Evolutionary conservation across 30 jellyfish, hydroid and myxozoan species (phyloP), one percentile per base, ranked within the genome.

Genomic region (Chironex yamaguchii): DNA sequence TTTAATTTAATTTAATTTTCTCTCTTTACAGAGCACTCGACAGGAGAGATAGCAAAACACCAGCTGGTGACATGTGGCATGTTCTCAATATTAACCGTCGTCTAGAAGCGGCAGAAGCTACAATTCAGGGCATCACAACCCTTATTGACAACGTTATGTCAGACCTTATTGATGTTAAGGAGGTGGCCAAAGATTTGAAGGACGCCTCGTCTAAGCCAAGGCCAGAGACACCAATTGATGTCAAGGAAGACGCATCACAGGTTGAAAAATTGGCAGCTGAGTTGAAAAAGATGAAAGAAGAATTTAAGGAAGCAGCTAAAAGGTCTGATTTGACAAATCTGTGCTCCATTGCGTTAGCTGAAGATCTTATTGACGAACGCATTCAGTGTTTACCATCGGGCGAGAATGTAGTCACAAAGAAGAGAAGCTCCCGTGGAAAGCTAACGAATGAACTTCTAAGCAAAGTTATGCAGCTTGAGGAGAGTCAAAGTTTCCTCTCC

Each of bases 61-160:
- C 97, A 3, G 96, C 96, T 29, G 92, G 97, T 34, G 96, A 93
- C 63, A 87, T 93, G 98, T 87, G 96, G 96, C 97, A 93, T 25
- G 77, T 78, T 22, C 66, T 93, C 65, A 81, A 87, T 78, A 52
- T 88, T 12, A 88, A 88, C 80, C 81, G 94, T 9, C 62, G 98
- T 27, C 81, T 93, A 1, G 98, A 93, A 52, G 98, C 97, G 4
- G 90, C 93, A 2, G 98, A 93, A 72, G 94, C 96, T 6, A 84
- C 98, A 6, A 82, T 87, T 17, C 81, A 82, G 28, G 96, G 94
- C 26, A 93, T 93, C 72, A 72, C 97, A 49, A 77, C 68, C 32
- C 66, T 93, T 12, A 52, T 93, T 30, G 97, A 93, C 68, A 71
- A 29, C 29, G 71, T 93, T 1, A 21, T 76, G 14, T 34, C 97